These are phyloP conservation scores for Plebejus melissa DNA, from an alignment of 2,888 invertebrate genomes.

Conservation along the genomic window DNA sequence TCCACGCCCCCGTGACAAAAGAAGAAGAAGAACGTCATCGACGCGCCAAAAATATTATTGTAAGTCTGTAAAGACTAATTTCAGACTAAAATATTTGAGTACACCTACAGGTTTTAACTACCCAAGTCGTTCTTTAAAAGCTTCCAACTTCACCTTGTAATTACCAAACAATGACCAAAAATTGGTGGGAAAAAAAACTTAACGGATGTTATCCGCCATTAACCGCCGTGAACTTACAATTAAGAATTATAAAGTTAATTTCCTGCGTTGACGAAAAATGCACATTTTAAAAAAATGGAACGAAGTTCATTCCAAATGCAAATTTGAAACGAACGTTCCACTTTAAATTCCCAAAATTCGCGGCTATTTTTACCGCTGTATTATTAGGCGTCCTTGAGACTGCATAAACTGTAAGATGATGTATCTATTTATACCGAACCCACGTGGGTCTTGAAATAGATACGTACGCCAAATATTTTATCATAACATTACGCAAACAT, in stretches of 20 bases:
- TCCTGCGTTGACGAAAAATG: background rate
- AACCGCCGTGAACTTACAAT: background rate
- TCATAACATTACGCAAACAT: constrained; percentile 9
- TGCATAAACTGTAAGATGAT: constrained; percentile 13
- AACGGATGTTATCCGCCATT: background rate
- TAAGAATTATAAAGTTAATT: background rate
- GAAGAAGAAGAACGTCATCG: too few relatives aligned
- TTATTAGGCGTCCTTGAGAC: constrained; percentile 18
- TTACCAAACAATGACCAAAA: constrained; percentile 13
- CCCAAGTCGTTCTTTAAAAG: background rate
- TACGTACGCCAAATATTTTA: constrained; percentile 17
- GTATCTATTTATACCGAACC: constrained; percentile 15
- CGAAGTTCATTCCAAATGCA: background rate
- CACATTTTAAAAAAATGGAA: background rate
- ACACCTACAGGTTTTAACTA: background rate
- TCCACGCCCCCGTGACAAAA: too few relatives aligned
- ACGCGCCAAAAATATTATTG: too few relatives aligned
- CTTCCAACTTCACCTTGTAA: background rate
- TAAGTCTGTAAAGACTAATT: background rate
- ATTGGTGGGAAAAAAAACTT: background rate
- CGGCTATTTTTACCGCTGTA: background rate
- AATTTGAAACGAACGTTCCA: background rate
- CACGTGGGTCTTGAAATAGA: constrained; percentile 23
- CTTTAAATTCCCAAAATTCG: background rate
- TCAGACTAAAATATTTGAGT: background rate